Evolutionary conservation across 2,888 invertebrate genomes (phyloP), one percentile per base, ranked within the genome.

Genomic region (Graphium colonna): DNA sequence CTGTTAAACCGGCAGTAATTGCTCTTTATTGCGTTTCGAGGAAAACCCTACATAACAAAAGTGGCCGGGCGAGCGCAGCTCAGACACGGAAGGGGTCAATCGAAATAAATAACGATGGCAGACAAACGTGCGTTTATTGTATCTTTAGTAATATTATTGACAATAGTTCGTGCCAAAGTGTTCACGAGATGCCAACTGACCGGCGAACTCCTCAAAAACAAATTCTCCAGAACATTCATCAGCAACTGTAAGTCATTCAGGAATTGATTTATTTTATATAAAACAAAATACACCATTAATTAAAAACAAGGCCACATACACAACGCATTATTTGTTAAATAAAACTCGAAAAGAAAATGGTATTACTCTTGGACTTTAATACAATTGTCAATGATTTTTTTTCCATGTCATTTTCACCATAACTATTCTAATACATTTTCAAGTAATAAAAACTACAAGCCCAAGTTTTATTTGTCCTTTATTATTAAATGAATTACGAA

Each of bases 111-210:
- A 36, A 44, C 36, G 43, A 85, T 87, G 85, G 69, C 57, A 71
- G 40, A 28, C 60, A 63, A 73, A 79, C 82, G 81, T 67, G 69
- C 67, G 18, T 18, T 70, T 1, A 26, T 72, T 44, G 51, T 79
- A 44, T 46, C 78, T 59, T 54, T 77, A 49, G 59, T 67, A 18
- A 56, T 79, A 61, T 70, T 69, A 59, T 62, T 72, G 59, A 62
- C 71, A 54, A 59, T 72, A n/a, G 62, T 71, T 16, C 64, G 84
- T 44, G 71, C 75, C 1, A 94, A 92, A 87, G 91, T 93, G 52
- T 92, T 92, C 62, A 92, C 92, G 1, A 81, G 92, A 77, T 95
- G 95, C 69, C 93, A 94, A 53, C 86, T 94, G 51, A 93, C 93
- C 12, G 90, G 92, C 56, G 94, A 94, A 71, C 76, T 95, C 49